These are phyloP conservation scores for Anas platyrhynchos DNA, from an alignment of 2,113 vertebrate species.

Conservation along the genomic window DNA sequence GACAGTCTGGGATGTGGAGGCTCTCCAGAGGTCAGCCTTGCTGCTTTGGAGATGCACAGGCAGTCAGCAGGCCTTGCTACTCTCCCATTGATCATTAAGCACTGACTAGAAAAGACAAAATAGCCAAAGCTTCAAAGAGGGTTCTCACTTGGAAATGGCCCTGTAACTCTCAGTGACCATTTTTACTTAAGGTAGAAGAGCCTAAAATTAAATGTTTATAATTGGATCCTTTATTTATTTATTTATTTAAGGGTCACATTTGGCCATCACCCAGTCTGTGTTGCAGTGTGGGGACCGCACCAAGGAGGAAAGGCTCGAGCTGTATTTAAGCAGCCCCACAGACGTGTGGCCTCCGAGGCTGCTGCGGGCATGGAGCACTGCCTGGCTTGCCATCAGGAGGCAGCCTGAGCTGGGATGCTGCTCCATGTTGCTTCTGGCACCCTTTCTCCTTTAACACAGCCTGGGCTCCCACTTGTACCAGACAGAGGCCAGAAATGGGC, in stretches of 20 bases:
- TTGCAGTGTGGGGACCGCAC: background rate
- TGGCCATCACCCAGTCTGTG: background rate
- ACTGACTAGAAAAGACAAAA: background rate
- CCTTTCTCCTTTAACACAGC: background rate
- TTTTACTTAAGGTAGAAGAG: background rate
- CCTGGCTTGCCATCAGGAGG: background rate
- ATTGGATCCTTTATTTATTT: background rate
- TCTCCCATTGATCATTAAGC: conserved; percentile 6
- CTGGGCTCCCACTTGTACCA: background rate
- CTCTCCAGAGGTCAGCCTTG: background rate
- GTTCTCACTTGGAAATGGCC: background rate
- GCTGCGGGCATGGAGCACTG: background rate
- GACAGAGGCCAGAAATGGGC: background rate
- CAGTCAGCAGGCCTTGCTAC: background rate
- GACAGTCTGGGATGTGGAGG: background rate
- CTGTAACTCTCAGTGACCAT: background rate
- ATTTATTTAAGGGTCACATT: background rate
- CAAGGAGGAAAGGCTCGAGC: background rate
- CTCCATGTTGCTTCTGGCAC: background rate
- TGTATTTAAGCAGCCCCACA: background rate
- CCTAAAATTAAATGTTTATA: background rate
- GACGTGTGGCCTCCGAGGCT: accelerated
- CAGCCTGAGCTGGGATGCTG: background rate
- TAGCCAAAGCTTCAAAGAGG: background rate
- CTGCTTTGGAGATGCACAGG: background rate